phyloP scores from a whole-genome alignment of 2,797 vertebrate genomes.

The Tapirus indicus region DNA sequence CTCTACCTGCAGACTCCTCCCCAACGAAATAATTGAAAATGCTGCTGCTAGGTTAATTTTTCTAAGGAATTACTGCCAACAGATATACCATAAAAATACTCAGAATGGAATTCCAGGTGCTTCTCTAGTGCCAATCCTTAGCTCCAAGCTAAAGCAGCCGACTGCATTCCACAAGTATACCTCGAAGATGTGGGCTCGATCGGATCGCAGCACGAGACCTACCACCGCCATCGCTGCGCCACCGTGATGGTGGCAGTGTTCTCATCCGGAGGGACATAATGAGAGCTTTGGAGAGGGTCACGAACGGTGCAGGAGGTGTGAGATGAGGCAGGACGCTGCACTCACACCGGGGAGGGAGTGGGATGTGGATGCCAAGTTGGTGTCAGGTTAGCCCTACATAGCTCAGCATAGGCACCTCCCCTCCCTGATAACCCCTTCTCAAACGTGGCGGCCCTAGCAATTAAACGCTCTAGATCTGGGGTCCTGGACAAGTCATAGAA shows the following conservation, averaged over 20 bases:
- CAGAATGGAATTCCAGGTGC: neutral
- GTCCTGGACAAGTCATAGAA: neutral
- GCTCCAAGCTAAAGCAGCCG: neutral
- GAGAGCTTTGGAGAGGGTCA: neutral
- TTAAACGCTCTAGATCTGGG: neutral
- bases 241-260: neutral
- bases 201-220: neutral
- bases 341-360: neutral
- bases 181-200: neutral
- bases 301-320: neutral
- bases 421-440: no score
- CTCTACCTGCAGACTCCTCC: neutral
- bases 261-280: neutral
- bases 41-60: neutral
- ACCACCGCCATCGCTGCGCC: accelerated
- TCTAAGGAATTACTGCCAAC: neutral
- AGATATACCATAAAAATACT: neutral
- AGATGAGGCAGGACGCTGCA: no score
- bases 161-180: neutral
- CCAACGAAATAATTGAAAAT: neutral
- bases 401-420: neutral
- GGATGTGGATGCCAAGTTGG: neutral
- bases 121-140: neutral
- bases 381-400: neutral
- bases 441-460: neutral